Base-by-base conservation (phyloP, 1,140 invertebrate species). In the Zaprionus africanus region DNA sequence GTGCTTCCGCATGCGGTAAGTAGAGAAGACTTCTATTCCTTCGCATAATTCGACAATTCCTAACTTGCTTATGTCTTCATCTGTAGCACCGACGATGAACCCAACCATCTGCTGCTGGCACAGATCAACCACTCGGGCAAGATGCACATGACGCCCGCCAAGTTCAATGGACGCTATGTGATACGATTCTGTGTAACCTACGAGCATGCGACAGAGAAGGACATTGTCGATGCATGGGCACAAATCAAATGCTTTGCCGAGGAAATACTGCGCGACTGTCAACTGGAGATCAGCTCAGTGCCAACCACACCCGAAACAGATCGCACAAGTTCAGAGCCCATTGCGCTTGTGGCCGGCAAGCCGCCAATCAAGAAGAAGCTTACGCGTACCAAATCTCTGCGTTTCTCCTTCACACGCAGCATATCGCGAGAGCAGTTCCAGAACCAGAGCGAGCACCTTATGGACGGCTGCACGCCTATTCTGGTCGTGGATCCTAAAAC, bases 61-160 rank as follows among this genome's bases (percentile, higher is more conserved):
- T 76, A 9, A 31, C 13, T 22, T 24, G 1, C 17, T 11, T 60
- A 24, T 13, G 19, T 15, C 2, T 36, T 24, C 0, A 31, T 34
- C 22, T 49, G 12, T 56, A 87, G 84, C 46, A 90, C 85, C 36
- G 78, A 70, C 12, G 84, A 88, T 63, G 85, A 88, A 15, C 81
- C 75, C 15, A 88, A 88, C 53, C 84, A 88, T 58, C 26, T 67
- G 75, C 92, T 99, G 1, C 86, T 99, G 38, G 96, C 96, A 0
- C 95, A 95, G 51, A 97, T 99, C 57, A 99, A 99, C 91, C 96
- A 96, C 12, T 97, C 97, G 0, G 97, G 97, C 4, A 96, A 96
- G 83, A 93, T 99, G 22, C 97, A 98, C 91, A 97, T 99, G 97
- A 97, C 98, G 34, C 97, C 97, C 1, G 96, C 97, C 0, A 94